Evolutionary conservation across 2,888 invertebrate genomes (phyloP), one percentile per base, ranked within the genome.

Genomic region (Ophonus ardosiacus): DNA sequence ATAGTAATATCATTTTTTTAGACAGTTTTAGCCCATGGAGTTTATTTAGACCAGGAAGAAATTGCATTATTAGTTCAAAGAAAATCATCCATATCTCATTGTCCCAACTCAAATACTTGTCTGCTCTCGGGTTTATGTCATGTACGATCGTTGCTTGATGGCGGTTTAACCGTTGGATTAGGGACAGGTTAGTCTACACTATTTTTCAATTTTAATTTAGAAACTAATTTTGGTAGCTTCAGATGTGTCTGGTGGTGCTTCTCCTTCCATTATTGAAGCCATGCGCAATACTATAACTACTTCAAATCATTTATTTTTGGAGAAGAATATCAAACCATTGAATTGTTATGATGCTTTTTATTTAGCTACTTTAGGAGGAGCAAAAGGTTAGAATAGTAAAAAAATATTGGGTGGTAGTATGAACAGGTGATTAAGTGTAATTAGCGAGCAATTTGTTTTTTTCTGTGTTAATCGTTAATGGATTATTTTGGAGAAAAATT

Each of bases 171-270:
- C 89, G 94, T 98, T 83, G 98, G 97, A 7, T 92, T 98, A 63
- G 98, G 98, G 87, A 97, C 97, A 90, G 97, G 97, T 97, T 92
- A 63, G 24, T 0, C 31, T 31, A 31, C 31, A 31, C 0, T 31
- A 0, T 31, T 31, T 31, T 8, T 51, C 43, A 51, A 18, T 15
- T 17, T 7, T 17, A 31, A 81, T 51, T 18, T 21, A n/a, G 8
- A 63, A 31, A 59, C n/a, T 85, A 2, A 61, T 21, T 81, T 84
- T 13, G 43, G 8, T 51, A 10, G 13, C 10, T 10, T 8, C 61
- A 97, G 98, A 98, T 92, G 94, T 98, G 7, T 93, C 97, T 0
- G 98, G 96, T 0, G 98, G 98, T 0, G 95, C 95, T 89, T 95
- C 93, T 71, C 93, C 95, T 0, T 95, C 96, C 0, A 96, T 98